Conservation (phyloP, 2,113 vertebrate genomes). For the Riparia riparia region DNA sequence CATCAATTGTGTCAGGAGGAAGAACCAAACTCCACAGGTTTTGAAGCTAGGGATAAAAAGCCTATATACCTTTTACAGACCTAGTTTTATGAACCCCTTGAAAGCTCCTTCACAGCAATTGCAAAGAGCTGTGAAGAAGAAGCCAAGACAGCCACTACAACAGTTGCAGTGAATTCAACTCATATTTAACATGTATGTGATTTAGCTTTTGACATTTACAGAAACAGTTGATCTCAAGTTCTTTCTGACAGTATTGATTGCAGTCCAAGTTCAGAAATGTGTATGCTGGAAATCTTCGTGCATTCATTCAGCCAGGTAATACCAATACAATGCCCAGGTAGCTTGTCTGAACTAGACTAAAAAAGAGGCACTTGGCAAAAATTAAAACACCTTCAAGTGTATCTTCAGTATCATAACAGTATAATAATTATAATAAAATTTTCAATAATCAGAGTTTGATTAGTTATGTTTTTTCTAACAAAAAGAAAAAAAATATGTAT, state of each 20-base stretch:
- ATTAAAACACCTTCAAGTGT: neutral
- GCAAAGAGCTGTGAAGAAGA: neutral
- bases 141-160: neutral
- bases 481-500: neutral
- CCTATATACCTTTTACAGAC: neutral
- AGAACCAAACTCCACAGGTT: neutral
- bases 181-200: neutral
- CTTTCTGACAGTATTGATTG: neutral
- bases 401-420: neutral
- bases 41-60: neutral
- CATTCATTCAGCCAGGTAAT: neutral
- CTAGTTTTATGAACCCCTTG: neutral
- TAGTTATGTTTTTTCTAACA: neutral
- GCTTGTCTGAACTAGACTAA: neutral
- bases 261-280: neutral
- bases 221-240: neutral
- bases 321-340: neutral
- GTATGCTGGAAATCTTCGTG: neutral
- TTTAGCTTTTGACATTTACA: slow-evolving; percentile 19
- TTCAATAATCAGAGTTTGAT: neutral
- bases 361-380: neutral
- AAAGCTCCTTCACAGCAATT: neutral
- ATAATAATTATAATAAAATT: neutral
- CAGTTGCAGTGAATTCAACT: neutral
- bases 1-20: neutral